Base-by-base conservation (phyloP, 30 jellyfish, hydroid and myxozoan species). In the Rhopilema esculentum region DNA sequence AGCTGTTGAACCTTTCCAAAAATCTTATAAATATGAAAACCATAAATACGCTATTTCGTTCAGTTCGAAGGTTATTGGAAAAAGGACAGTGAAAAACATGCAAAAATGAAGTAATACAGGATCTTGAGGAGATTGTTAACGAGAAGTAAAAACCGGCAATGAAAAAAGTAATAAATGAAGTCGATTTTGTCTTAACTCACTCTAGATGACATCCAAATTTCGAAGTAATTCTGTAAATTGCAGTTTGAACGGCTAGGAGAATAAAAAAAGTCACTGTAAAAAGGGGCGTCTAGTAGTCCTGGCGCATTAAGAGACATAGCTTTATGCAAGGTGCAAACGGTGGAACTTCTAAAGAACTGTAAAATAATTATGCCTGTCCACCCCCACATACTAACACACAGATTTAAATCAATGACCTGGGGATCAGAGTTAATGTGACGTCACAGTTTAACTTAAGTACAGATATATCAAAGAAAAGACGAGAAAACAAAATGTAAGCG, bases 221-320 rank as follows among this genome's bases (percentile, higher is more conserved):
- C 27, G 89, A 7, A 27, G 89, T 88, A 19, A 88, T 88, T 80
- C 69, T 88, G 72, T 88, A 88, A 4, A 88, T 70, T 28, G 91
- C 90, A 48, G 96, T 57, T 49, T 88, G 91, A 18, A 88, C 79
- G 80, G 91, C 91, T 76, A 30, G n/a, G n/a, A n/a, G 23, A 51
- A 77, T n/a, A 63, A 29, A 86, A 16, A 4, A 49, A 65, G n/a
- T 24, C 8, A 2, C 22, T 2, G 6, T 63, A 63, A 17, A n/a
- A 1, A 24, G 6, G 29, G 72, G 8, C 17, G 72, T 7, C 29
- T 1, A 2, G 6, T 40, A 40, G 12, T 12, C 57, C 9, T 2
- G 6, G 57, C 12, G 57, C 57, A 40, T 12, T 12, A 40, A 6
- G 12, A 40, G 57, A 12, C 57, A 40, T 2, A 40, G 57, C 57